Evolutionary conservation across 2,888 invertebrate species (phyloP), one percentile per base, ranked within the genome.

Genomic region (Polydrusus tereticollis): DNA sequence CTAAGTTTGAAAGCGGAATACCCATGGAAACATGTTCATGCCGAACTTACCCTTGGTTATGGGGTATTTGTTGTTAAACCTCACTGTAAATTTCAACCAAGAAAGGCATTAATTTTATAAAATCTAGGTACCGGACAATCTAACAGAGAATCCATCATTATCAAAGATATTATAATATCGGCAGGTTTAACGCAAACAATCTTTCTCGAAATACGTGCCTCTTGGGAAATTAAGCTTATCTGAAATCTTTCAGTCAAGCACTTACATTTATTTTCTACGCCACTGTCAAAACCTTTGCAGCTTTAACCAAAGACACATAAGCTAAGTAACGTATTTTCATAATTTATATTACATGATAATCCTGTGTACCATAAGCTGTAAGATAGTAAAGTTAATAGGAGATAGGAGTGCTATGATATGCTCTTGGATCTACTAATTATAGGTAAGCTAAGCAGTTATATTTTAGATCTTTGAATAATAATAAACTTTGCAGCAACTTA

Each of bases 191-290:
- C 14, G n/a, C 2, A 41, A 41, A 41, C n/a, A 12, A 41, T 7
- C 14, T 41, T 41, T 3, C 41, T 41, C 4, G 43, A 18, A 18
- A 43, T 7, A 43, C 12, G n/a, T n/a, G 8, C 4, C 43, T 16
- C 43, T 43, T 16, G 43, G 43, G 43, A 43, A 43, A 43, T 43
- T 43, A 43, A 43, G 43, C 18, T 43, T 43, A 43, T 43, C 43
- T 43, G 7, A 43, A 43, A 18, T 43, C 18, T 18, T 43, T 3
- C 14, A 43, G 43, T 43, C 43, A 43, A 43, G 16, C 10, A 12
- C 5, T 36, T 8, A 36, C 10, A 12, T 36, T 36, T 8, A 36
- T 36, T 16, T 18, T 6, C 16, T 8, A 16, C 43, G 43, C 18
- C 43, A 43, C 16, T 18, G 43, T 16, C 18, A 43, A 16, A 43